Conservation (phyloP, 2,113 vertebrate species). For the Oreochromis niloticus region DNA sequence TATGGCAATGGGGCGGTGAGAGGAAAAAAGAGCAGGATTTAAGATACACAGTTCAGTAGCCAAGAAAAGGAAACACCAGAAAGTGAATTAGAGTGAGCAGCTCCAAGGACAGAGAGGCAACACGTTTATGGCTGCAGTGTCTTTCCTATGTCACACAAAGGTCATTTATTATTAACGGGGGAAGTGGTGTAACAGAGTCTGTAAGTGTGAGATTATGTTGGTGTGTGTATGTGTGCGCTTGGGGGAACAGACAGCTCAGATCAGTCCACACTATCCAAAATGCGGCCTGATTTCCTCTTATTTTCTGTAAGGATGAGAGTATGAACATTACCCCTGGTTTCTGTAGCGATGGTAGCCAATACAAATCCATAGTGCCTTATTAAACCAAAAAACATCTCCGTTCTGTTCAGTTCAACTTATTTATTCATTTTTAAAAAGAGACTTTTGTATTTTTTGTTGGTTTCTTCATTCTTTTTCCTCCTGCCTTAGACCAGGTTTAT, state of each 20-base stretch:
- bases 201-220: background rate
- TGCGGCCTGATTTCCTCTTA: background rate
- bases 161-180: conserved; percentile 60
- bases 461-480: background rate
- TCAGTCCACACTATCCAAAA: background rate
- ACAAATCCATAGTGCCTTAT: background rate
- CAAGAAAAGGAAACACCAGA: background rate
- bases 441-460: background rate
- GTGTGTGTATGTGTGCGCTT: background rate
- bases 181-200: conserved; percentile 4
- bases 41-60: background rate
- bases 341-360: background rate
- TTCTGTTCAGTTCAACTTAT: background rate
- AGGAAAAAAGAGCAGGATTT: background rate
- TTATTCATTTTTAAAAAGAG: background rate
- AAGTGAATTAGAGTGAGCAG: background rate
- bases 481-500: background rate
- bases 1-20: background rate
- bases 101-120: background rate
- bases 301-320: background rate
- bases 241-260: conserved; percentile 3
- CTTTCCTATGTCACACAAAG: conserved; percentile 39
- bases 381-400: background rate
- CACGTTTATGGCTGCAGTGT: conserved; percentile 2
- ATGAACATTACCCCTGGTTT: background rate